Evolutionary conservation across 2,888 invertebrate species (phyloP).

Genomic region (Laspeyria flexula): DNA sequence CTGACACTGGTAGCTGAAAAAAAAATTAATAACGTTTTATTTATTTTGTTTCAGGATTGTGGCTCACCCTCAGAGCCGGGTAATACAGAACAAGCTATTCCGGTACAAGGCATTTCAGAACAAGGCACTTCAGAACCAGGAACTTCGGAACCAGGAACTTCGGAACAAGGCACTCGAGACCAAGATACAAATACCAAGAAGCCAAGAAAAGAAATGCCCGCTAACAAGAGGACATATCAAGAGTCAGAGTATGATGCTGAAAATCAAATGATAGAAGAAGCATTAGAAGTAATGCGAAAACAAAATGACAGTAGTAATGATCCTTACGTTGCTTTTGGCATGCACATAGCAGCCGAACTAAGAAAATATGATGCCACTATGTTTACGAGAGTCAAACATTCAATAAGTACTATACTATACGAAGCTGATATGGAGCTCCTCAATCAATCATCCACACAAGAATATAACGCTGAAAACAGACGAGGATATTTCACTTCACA

Average conservation of each 20-base stretch:
- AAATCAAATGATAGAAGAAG: constrained; percentile 27
- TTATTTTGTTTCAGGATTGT: too few relatives aligned
- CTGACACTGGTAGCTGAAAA: neutral
- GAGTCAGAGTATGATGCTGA: constrained; percentile 8
- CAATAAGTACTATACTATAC: constrained; percentile 24
- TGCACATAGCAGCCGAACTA: constrained; percentile 26
- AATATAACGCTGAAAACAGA: constrained; percentile 21
- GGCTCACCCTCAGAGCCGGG: too few relatives aligned
- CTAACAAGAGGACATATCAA: constrained; percentile 9
- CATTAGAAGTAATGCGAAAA: constrained; percentile 27
- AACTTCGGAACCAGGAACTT: too few relatives aligned
- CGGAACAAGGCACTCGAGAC: too few relatives aligned
- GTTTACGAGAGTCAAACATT: constrained; percentile 22
- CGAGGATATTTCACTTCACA: constrained; percentile 21
- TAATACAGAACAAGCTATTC: too few relatives aligned
- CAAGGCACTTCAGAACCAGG: too few relatives aligned
- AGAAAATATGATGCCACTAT: constrained; percentile 26
- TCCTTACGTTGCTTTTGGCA: constrained; percentile 29
- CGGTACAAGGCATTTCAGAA: too few relatives aligned
- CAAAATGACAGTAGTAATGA: constrained; percentile 23
- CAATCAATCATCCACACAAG: constrained; percentile 19
- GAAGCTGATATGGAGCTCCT: constrained; percentile 23
- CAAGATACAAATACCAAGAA: neutral
- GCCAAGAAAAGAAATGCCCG: neutral
- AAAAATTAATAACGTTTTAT: too few relatives aligned